phyloP scores from a whole-genome alignment of 2,797 vertebrate species.

The Pygocentrus nattereri region DNA sequence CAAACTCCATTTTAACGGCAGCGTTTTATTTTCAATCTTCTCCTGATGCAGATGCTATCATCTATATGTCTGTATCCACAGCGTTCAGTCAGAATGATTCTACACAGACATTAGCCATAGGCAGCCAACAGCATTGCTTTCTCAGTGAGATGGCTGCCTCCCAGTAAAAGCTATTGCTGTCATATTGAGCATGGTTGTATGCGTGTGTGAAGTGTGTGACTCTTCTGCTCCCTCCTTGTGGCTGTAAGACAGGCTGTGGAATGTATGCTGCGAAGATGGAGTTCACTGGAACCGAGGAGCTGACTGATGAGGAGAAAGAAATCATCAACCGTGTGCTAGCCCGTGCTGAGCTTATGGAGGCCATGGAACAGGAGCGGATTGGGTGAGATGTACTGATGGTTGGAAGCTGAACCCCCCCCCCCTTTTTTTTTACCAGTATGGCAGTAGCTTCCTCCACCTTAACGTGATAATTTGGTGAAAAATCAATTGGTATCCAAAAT shows the following conservation, averaged over 20 bases:
- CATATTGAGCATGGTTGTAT: conserved; percentile 26
- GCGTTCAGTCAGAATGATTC: not conserved
- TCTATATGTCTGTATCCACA: not conserved
- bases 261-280: conserved; percentile 48
- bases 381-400: conserved; percentile 76
- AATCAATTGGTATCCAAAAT: no score
- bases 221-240: conserved; percentile 49
- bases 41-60: not conserved
- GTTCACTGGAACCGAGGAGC: conserved; percentile 76
- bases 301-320: conserved; percentile 96
- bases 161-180: conserved; percentile 14
- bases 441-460: not conserved
- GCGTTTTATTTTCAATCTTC: not conserved
- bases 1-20: not conserved
- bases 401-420: not conserved
- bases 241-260: conserved; percentile 46
- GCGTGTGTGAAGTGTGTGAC: conserved; percentile 8
- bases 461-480: not conserved
- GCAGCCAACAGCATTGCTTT: conserved; percentile 3
- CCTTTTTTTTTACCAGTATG: not conserved
- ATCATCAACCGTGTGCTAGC: conserved; percentile 94
- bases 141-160: not conserved
- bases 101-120: not conserved
- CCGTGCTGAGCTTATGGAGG: conserved; percentile 91
- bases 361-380: conserved; percentile 90